Evolutionary conservation across 2,888 invertebrate species (phyloP), one percentile per base, ranked within the genome.

Genomic region (Melikaiella ostensackeni): DNA sequence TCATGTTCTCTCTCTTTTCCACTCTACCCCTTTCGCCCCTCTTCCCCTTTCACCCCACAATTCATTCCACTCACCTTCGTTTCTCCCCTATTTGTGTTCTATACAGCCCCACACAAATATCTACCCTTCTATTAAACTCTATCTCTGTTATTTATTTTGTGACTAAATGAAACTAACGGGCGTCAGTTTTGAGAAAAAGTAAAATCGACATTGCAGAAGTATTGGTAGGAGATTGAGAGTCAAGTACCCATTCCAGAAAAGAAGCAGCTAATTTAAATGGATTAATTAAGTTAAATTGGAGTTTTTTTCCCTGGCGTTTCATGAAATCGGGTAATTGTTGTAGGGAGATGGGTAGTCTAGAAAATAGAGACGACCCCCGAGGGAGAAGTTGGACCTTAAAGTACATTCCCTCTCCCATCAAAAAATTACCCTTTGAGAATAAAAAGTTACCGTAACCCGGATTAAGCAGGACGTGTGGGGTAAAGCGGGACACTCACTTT

Each of bases 251-350:
- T 61, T 75, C 30, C 46, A 16, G 75, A 30, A 79, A 82, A 83
- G 80, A 82, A 83, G 66, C 76, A 74, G 78, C 83, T 83, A 82
- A 84, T 85, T 86, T 83, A 79, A 83, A 84, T 83, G 83, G 83
- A 84, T 85, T 83, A 84, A 85, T 85, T 82, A 85, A 85, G 84
- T 79, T 84, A 81, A 84, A 85, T 82, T 84, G 80, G 46, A 77
- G 74, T 75, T 55, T 63, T 80, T 79, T 81, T 33, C 57, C 24
- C 13, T 33, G 74, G 35, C 38, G 75, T 50, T 64, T 38, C 30
- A 19, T n/a, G n/a, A 70, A 70, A 70, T 70, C 50, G 70, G 50
- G 70, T 50, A 70, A 70, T 70, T 70, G n/a, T 50, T 70, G 70
- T 70, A n/a, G 50, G 3, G 8, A 70, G n/a, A 70, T 50, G 11